These are phyloP conservation scores for Euphydryas editha DNA, from an alignment of 2,888 invertebrate species.

Conservation along the genomic window DNA sequence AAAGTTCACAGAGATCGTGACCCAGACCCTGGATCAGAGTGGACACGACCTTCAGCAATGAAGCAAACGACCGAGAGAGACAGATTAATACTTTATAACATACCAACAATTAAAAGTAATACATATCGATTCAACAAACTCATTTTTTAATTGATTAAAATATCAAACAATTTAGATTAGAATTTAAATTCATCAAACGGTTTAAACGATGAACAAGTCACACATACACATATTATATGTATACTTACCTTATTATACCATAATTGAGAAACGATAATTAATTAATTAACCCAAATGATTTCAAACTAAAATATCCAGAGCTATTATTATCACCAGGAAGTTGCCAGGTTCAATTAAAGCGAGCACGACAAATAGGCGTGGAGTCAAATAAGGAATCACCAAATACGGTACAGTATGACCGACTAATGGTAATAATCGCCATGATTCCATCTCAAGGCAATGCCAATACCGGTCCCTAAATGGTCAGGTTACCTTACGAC, in stretches of 20 bases:
- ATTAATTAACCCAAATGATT: neutral
- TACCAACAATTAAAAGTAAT: too few species aligned
- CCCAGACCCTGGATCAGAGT: too few species aligned
- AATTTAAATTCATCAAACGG: too few species aligned
- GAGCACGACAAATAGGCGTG: conserved; percentile 33
- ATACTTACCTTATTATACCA: neutral
- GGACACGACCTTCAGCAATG: too few species aligned
- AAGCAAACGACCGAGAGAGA: too few species aligned
- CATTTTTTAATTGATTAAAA: too few species aligned
- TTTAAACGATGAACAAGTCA: neutral
- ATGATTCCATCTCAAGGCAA: conserved; percentile 42
- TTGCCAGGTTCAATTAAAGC: conserved; percentile 35
- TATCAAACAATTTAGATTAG: too few species aligned
- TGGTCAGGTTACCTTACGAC: conserved; percentile 23
- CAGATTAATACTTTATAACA: too few species aligned
- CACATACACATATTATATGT: neutral
- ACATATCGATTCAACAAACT: too few species aligned
- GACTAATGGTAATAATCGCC: conserved; percentile 42
- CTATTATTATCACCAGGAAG: conserved; percentile 30
- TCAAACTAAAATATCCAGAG: neutral
- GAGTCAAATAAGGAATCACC: conserved; percentile 38
- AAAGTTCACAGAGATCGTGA: too few species aligned
- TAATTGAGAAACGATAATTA: neutral
- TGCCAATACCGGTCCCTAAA: conserved; percentile 36
- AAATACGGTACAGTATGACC: conserved; percentile 33